Percentiles rank a stretch among this genome's conserved stretches.
phyloP scores from a whole-genome alignment of 2,113 vertebrate species.

The Pelusios castaneus region DNA sequence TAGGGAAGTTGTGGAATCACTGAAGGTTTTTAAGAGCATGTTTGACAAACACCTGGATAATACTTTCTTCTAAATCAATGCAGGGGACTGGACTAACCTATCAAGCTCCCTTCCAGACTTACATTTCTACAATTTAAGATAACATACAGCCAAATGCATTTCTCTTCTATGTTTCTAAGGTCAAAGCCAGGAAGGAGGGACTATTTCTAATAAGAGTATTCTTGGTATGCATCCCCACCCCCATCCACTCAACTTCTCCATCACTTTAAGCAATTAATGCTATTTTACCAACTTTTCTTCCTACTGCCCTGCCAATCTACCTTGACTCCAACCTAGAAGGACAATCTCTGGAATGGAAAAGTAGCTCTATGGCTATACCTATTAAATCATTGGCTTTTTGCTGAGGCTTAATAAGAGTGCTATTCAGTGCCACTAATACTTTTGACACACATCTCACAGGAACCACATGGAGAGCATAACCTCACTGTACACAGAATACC shows the following conservation, averaged over 20 bases:
- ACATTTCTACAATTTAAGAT: background rate
- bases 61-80: background rate
- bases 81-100: background rate
- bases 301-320: background rate
- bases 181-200: background rate
- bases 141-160: background rate
- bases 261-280: background rate
- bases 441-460: background rate
- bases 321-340: background rate
- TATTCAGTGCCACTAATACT: background rate
- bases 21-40: too few relatives aligned
- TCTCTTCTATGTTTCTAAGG: background rate
- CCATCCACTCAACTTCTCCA: background rate
- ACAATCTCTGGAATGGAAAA: background rate
- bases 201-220: background rate
- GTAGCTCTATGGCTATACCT: background rate
- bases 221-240: background rate
- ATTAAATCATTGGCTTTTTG: background rate
- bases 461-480: background rate
- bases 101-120: background rate
- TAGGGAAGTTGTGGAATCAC: too few relatives aligned
- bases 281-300: background rate
- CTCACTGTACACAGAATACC: accelerated
- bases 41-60: too few relatives aligned
- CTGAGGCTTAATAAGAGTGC: background rate